Conservation (phyloP, 2,888 invertebrate species). For the Drosophila mulleri region DNA sequence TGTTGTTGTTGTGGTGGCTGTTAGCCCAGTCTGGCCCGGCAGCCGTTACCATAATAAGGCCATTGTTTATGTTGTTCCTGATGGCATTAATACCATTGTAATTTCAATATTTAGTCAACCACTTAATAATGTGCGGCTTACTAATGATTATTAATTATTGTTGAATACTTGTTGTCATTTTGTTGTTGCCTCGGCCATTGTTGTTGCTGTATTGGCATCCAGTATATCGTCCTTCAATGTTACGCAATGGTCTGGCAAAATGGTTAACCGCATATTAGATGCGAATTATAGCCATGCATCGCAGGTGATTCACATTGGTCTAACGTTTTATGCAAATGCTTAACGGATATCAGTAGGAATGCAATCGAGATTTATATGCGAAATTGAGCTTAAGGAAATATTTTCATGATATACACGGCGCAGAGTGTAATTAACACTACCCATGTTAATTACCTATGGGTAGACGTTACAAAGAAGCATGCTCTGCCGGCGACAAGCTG, state of each 20-base stretch:
- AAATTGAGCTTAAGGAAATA: background rate
- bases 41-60: conserved; percentile 67
- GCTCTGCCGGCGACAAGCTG: too few relatives aligned
- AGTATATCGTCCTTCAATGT: conserved; percentile 15
- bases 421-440: background rate
- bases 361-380: conserved; percentile 39
- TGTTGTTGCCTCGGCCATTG: conserved; percentile 30
- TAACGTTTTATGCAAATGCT: conserved; percentile 26
- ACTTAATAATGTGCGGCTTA: conserved; percentile 79
- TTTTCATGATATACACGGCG: background rate
- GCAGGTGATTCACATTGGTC: conserved; percentile 58
- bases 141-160: conserved; percentile 81
- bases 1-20: conserved; percentile 25
- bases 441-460: conserved; percentile 1
- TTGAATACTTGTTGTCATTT: conserved; percentile 62
- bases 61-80: conserved; percentile 77
- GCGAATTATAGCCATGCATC: conserved; percentile 41
- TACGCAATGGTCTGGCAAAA: conserved; percentile 16
- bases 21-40: conserved; percentile 32
- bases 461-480: too few relatives aligned
- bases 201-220: conserved; percentile 8
- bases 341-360: conserved; percentile 37
- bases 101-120: conserved; percentile 81
- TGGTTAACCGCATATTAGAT: conserved; percentile 70
- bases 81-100: conserved; percentile 75